A percentile compares a stretch with the other conserved stretches of the same genome.
These are phyloP conservation scores for Ctenoplectra terminalis DNA, from an alignment of 1,140 invertebrate genomes.

Conservation along the genomic window DNA sequence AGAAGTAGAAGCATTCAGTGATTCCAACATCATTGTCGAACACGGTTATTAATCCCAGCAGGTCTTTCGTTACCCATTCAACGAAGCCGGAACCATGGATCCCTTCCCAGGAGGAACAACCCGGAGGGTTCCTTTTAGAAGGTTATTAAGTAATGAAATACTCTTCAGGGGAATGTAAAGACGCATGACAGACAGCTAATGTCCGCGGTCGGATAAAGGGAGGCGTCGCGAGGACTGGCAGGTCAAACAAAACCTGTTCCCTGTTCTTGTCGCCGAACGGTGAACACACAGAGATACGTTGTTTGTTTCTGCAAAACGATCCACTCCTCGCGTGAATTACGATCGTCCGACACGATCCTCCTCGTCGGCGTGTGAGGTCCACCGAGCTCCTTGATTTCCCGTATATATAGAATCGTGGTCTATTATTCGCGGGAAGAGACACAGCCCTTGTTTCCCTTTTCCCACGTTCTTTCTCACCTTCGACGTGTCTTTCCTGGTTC, in stretches of 20 bases:
- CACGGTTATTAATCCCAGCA: neutral
- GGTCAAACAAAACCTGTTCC: slow-evolving; percentile 65
- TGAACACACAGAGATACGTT: slow-evolving; percentile 54
- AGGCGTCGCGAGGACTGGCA: slow-evolving; percentile 56
- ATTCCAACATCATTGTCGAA: too few relatives aligned
- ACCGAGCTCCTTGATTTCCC: slow-evolving; percentile 29
- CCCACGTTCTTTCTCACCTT: slow-evolving; percentile 35
- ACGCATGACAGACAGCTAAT: slow-evolving; percentile 63
- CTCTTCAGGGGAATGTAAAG: slow-evolving; percentile 44
- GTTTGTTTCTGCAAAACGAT: slow-evolving; percentile 72
- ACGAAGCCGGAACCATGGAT: neutral
- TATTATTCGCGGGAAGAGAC: slow-evolving; percentile 66
- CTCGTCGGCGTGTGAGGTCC: slow-evolving; percentile 62
- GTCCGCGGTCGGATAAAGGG: slow-evolving; percentile 54
- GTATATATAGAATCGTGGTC: slow-evolving; percentile 12
- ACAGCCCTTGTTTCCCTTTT: slow-evolving; percentile 37
- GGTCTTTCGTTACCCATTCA: neutral
- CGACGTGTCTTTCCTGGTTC: neutral
- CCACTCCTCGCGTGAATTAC: slow-evolving; percentile 69
- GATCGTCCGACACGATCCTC: slow-evolving; percentile 67
- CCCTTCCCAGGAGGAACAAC: slow-evolving; percentile 6
- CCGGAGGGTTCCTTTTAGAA: slow-evolving; percentile 38
- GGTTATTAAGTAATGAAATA: slow-evolving; percentile 67
- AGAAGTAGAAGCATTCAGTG: too few relatives aligned
- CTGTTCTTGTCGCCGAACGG: slow-evolving; percentile 46